Evolutionary conservation across 1,140 invertebrate species (phyloP).

Genomic region (Delia radicum): DNA sequence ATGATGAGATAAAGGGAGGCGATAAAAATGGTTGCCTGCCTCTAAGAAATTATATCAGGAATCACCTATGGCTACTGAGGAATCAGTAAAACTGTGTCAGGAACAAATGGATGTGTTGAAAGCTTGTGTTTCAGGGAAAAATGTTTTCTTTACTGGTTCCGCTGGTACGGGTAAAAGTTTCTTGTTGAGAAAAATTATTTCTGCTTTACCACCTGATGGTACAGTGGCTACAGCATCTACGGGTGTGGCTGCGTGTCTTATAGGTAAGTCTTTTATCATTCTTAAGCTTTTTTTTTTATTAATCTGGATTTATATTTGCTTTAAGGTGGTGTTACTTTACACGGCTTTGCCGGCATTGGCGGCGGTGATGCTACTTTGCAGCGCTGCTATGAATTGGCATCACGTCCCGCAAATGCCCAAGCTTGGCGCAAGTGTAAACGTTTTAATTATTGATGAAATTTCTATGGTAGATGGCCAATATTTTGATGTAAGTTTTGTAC

Average conservation of each 20-base stretch:
- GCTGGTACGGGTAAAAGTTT: constrained; percentile 97
- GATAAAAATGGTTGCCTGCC: constrained; percentile 47
- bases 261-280: constrained; percentile 65
- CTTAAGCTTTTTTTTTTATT: not conserved
- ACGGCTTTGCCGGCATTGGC: constrained; percentile 91
- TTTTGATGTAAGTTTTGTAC: constrained; percentile 71
- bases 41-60: constrained; percentile 68
- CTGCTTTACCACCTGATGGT: constrained; percentile 82
- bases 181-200: constrained; percentile 79
- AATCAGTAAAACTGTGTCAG: constrained; percentile 63
- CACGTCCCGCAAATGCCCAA: constrained; percentile 65
- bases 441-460: constrained; percentile 93
- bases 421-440: constrained; percentile 87
- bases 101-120: constrained; percentile 81
- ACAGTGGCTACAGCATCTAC: constrained; percentile 92
- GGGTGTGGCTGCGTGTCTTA: constrained; percentile 90
- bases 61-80: constrained; percentile 54
- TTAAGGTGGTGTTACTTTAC: constrained; percentile 81
- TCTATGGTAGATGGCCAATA: constrained; percentile 91
- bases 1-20: constrained; percentile 48
- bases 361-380: constrained; percentile 73
- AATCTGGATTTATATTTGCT: constrained; percentile 1
- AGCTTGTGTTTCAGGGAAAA: constrained; percentile 73
- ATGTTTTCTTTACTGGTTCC: constrained; percentile 90
- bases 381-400: constrained; percentile 72